Base-by-base conservation (phyloP, 2,888 invertebrate genomes). In the Thereva nobilitata region DNA sequence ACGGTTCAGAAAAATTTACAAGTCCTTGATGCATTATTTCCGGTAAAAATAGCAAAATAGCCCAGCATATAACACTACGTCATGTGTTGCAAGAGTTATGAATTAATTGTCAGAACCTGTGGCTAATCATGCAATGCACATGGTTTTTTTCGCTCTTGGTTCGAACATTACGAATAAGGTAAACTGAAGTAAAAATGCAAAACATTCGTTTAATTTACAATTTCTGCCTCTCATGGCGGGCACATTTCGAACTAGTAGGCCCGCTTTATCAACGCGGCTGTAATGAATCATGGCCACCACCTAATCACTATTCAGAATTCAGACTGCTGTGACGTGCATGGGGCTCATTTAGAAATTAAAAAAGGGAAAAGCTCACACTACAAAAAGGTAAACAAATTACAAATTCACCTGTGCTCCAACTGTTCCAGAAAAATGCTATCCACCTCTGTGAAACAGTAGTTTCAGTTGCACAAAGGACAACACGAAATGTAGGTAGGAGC, bases 351-450 rank as follows among this genome's bases (percentile, higher is more conserved):
- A 66, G 42, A 67, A 68, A 63, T 63, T 65, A 49, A 50, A 23
- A 23, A 23, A 23, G 45, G 53, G 52, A 64, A 67, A 64, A 66
- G 37, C 66, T 56, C 50, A 57, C 52, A 40, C 35, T 59, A 52
- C 54, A 66, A 68, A 61, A 59, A 64, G 47, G 64, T 69, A 69
- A 70, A 64, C 70, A 69, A 69, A 68, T 72, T 70, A 71, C 71
- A 68, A 69, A 64, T 67, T 69, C 55, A 70, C 68, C 64, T 64
- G 64, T 44, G 44, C 50, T 37, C 41, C 64, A 64, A 53, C 42
- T 64, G 64, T 50, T 44, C 53, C 50, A 53, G 64, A 53, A 64
- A 64, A 64, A 64, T 53, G 50, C 50, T 52, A 41, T 63, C 63
- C 50, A 42, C 42, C 7, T 8, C 8, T 42, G 9, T 42, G 42